phyloP scores from a whole-genome alignment of 2,113 vertebrate species.

The Haliaeetus leucogaster region DNA sequence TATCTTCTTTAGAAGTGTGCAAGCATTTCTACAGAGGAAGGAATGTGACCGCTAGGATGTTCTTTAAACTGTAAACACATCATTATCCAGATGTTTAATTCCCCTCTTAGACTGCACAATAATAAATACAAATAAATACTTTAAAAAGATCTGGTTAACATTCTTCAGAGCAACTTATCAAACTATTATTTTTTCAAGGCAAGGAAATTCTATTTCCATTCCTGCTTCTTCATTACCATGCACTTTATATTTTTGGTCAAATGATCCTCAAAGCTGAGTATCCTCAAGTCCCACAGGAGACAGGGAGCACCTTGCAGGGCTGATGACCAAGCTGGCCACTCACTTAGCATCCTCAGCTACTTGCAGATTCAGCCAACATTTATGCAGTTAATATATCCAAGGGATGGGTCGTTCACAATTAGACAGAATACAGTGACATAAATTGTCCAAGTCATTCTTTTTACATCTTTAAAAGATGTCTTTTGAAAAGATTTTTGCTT shows the following conservation, averaged over 20 bases:
- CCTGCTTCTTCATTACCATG: not conserved
- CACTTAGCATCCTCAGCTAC: not conserved
- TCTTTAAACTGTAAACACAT: constrained; percentile 13
- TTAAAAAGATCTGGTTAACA: not conserved
- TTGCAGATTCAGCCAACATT: not conserved
- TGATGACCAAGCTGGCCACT: not conserved
- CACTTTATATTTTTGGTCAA: not conserved
- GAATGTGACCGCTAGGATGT: not conserved
- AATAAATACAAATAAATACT: constrained; percentile 30
- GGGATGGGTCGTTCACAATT: not conserved
- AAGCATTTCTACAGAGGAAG: not conserved
- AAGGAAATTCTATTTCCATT: not conserved
- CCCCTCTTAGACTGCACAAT: not conserved
- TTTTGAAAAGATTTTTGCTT: not conserved
- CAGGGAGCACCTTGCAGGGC: not conserved
- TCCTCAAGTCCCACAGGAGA: not conserved
- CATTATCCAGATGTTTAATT: constrained; percentile 23
- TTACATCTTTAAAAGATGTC: not conserved
- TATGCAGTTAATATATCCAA: not conserved
- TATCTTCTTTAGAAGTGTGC: not conserved
- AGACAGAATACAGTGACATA: not conserved
- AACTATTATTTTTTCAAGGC: not conserved
- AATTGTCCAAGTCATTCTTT: not conserved
- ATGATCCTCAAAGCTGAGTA: not conserved
- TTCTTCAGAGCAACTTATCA: not conserved